Base-by-base conservation (phyloP, 2,888 invertebrate species). In the Andrena praecox region DNA sequence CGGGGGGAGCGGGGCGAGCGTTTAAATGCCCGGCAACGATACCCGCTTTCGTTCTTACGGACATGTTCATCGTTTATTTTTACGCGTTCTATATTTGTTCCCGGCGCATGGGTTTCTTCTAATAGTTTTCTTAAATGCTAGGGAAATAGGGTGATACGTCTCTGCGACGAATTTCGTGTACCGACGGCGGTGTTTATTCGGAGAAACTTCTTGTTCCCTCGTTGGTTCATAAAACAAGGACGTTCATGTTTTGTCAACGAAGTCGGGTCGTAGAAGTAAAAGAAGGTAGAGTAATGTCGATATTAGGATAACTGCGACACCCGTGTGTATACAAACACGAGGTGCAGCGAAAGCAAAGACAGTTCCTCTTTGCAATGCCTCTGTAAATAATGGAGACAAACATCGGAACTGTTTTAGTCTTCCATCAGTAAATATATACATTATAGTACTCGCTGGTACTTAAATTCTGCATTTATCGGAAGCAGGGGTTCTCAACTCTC, bases 51-150 rank as follows among this genome's bases (percentile, higher is more conserved):
- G 33, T 16, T 29, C 35, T 31, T 56, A 16, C 59, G 42, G 56
- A 54, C 10, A 24, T 70, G n/a, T 56, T 27, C 48, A 42, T 77
- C 70, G 73, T 50, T 60, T 84, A 78, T 82, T 84, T 78, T 82
- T 71, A 75, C 35, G 27, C 60, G 7, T 31, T 82, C 82, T 84
- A 84, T 84, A 78, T 72, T 66, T 8, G 42, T 73, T 42, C 16
- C 20, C 42, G 60, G 56, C 77, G 29, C 68, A 52, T 50, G 67
- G 31, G 59, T 78, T 78, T 78, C 77, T 82, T 78, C 29, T 82
- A 71, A 75, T 54, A 82, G 75, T 68, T 64, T 71, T 74, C 60
- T 31, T 48, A 75, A 82, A 69, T 48, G 71, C 73, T 74, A 64
- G 52, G 20, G 50, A 64, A 50, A 72, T 10, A 68, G 27, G 24